These are phyloP conservation scores for Hypena proboscidalis DNA, from an alignment of 2,888 invertebrate species.

Conservation along the genomic window DNA sequence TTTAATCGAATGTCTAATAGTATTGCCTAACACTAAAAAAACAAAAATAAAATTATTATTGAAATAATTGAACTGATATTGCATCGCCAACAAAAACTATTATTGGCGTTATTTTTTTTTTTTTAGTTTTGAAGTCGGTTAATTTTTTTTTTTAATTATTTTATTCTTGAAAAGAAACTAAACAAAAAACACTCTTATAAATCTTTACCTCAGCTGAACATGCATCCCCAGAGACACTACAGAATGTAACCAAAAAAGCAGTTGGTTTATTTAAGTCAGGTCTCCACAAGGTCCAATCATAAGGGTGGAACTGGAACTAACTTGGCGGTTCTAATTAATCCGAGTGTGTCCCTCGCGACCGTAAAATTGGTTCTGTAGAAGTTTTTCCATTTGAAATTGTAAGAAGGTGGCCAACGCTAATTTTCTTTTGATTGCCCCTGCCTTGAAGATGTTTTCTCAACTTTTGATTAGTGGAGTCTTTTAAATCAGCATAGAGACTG, in stretches of 20 bases:
- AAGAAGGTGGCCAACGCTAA: slow-evolving; percentile 60
- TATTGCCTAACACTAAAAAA: too few species aligned
- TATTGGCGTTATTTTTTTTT: too few species aligned
- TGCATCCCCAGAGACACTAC: slow-evolving; percentile 1
- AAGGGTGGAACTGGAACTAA: slow-evolving; percentile 42
- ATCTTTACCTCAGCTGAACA: background rate
- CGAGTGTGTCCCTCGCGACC: slow-evolving; percentile 63
- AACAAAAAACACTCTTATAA: background rate
- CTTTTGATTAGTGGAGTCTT: slow-evolving; percentile 54
- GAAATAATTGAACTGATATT: too few species aligned
- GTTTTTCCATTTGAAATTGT: slow-evolving; percentile 71
- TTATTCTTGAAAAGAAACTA: too few species aligned
- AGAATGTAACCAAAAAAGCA: slow-evolving; percentile 21
- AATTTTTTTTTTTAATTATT: too few species aligned
- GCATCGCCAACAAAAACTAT: too few species aligned
- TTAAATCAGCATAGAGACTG: slow-evolving; percentile 20
- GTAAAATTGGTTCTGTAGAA: slow-evolving; percentile 62
- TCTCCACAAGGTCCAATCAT: slow-evolving; percentile 32
- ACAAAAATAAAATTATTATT: too few species aligned
- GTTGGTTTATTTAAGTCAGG: slow-evolving; percentile 27
- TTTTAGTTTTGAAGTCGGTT: too few species aligned
- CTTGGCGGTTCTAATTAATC: slow-evolving; percentile 63
- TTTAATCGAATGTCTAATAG: too few species aligned
- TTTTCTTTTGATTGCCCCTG: slow-evolving; percentile 68
- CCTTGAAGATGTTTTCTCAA: slow-evolving; percentile 50